Conservation (phyloP, 2,888 invertebrate species). For the Caenorhabditis drosophilae region DNA sequence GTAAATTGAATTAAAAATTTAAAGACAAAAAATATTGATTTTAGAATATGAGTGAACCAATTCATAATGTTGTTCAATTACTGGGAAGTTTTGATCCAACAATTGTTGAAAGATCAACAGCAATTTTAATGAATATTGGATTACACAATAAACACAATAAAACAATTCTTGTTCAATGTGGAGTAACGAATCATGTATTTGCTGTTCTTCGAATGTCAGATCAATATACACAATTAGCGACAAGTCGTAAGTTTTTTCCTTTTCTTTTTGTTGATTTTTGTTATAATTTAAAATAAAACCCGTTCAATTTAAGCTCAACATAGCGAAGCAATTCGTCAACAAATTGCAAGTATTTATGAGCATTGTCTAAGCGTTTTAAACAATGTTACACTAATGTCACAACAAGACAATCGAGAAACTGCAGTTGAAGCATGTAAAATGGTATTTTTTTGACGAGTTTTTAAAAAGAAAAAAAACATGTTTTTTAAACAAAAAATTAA, state of each 20-base stretch:
- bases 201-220: slow-evolving; percentile 12
- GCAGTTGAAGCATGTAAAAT: slow-evolving; percentile 19
- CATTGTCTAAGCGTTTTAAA: slow-evolving; percentile 22
- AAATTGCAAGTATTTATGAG: slow-evolving; percentile 15
- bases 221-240: slow-evolving; percentile 7
- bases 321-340: slow-evolving; percentile 1
- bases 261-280: neutral
- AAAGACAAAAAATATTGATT: neutral
- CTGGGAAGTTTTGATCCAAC: slow-evolving; percentile 21
- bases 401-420: slow-evolving; percentile 15
- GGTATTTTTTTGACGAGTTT: neutral
- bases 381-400: slow-evolving; percentile 23
- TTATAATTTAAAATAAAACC: neutral
- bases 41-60: slow-evolving; percentile 20
- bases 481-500: neutral
- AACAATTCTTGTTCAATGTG: slow-evolving; percentile 18
- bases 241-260: slow-evolving; percentile 6
- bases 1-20: neutral
- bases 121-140: slow-evolving; percentile 24
- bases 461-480: too few relatives aligned
- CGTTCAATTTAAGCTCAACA: neutral
- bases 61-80: slow-evolving; percentile 15
- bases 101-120: slow-evolving; percentile 25
- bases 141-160: slow-evolving; percentile 26
- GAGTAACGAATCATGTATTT: slow-evolving; percentile 21